A percentile compares a stretch with the other conserved stretches of the same genome.
Conservation (phyloP, 1,140 invertebrate genomes). For the Gonatopus flavifemur region DNA sequence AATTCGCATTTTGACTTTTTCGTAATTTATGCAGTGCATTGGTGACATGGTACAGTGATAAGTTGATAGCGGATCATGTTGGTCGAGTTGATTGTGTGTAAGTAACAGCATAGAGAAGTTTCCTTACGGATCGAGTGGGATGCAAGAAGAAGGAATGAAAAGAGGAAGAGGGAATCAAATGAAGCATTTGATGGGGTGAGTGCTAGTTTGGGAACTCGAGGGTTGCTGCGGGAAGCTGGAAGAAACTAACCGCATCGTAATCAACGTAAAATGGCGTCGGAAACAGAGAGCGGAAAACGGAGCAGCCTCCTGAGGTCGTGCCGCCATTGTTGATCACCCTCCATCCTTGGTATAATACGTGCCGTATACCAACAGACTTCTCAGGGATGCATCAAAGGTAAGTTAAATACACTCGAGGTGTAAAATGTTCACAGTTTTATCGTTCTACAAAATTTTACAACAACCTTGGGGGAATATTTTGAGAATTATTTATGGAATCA, state of each 20-base stretch:
- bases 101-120: slow-evolving; percentile 19
- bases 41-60: slow-evolving; percentile 13
- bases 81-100: slow-evolving; percentile 27
- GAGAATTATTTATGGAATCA: too few species aligned
- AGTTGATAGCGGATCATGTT: slow-evolving; percentile 1
- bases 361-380: slow-evolving; percentile 12
- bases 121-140: slow-evolving; percentile 8
- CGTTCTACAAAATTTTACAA: too few species aligned
- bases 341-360: slow-evolving; percentile 25
- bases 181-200: slow-evolving; percentile 16
- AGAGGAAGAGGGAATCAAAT: slow-evolving; percentile 4
- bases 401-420: too few species aligned
- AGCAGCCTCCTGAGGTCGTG: slow-evolving; percentile 27
- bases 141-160: slow-evolving; percentile 8
- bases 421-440: too few species aligned
- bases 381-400: slow-evolving; percentile 13
- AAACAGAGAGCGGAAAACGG: slow-evolving; percentile 37
- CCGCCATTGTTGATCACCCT: slow-evolving; percentile 27
- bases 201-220: slow-evolving; percentile 12
- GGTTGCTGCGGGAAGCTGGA: slow-evolving; percentile 33
- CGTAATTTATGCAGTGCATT: too few species aligned
- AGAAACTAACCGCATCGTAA: slow-evolving; percentile 54
- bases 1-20: too few species aligned
- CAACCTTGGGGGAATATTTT: too few species aligned
- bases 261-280: slow-evolving; percentile 55